These are phyloP conservation scores for Noctua janthe DNA, from an alignment of 2,888 invertebrate genomes.

Conservation along the genomic window DNA sequence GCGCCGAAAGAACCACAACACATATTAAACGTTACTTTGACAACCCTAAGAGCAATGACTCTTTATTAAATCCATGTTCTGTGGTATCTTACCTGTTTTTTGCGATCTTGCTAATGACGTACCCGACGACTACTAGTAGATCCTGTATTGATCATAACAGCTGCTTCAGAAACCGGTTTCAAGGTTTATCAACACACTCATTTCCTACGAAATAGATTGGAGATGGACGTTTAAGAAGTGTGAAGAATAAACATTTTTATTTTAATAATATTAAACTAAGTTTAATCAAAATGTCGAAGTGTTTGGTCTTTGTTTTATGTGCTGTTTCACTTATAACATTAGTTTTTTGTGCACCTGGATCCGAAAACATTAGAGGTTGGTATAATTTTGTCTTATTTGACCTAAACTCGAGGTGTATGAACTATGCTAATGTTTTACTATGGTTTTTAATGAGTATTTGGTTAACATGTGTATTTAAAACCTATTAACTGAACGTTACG, in stretches of 20 bases:
- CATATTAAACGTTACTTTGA: conserved; percentile 2
- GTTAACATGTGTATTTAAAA: conserved; percentile 13
- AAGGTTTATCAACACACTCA: conserved; percentile 34
- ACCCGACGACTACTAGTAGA: conserved; percentile 31
- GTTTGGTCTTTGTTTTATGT: conserved; percentile 57
- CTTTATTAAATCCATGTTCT: conserved; percentile 26
- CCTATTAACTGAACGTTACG: background rate
- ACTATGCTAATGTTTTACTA: background rate
- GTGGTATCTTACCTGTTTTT: conserved; percentile 40
- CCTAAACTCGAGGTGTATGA: conserved; percentile 11
- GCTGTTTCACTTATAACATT: conserved; percentile 22
- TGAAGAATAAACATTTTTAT: conserved; percentile 27
- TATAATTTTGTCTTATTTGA: conserved; percentile 38
- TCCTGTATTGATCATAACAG: conserved; percentile 49
- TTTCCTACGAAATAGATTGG: conserved; percentile 37
- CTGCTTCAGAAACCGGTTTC: conserved; percentile 57
- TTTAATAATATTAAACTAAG: conserved; percentile 22
- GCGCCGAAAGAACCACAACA: background rate
- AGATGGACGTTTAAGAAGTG: conserved; percentile 49
- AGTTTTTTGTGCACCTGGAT: conserved; percentile 58
- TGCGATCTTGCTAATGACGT: conserved; percentile 45
- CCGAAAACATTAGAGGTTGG: conserved; percentile 68
- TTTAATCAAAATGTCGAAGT: conserved; percentile 61
- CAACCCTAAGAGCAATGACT: conserved; percentile 47
- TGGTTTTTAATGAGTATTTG: conserved; percentile 5